Conservation (phyloP, 2,888 invertebrate species). For the Lomographa bimaculata region DNA sequence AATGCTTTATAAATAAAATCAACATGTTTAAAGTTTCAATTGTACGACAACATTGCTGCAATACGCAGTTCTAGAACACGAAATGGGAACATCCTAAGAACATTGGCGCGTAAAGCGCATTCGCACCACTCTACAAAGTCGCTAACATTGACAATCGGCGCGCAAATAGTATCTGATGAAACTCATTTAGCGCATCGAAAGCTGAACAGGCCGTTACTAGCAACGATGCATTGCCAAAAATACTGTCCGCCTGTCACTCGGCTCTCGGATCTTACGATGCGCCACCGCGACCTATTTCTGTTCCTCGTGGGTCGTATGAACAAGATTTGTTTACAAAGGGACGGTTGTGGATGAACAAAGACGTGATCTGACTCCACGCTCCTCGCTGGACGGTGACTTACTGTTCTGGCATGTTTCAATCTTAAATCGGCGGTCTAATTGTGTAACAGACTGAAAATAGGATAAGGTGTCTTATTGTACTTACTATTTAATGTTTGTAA, state of each 20-base stretch:
- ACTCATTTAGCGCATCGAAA: conserved; percentile 18
- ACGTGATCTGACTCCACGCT: conserved; percentile 26
- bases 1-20: too few relatives aligned
- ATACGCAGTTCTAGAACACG: conserved; percentile 8
- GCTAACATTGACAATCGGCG: conserved; percentile 17
- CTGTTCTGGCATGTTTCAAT: conserved; percentile 18
- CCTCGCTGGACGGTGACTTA: conserved; percentile 17
- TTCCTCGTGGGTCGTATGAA: conserved; percentile 24
- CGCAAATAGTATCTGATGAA: conserved; percentile 17
- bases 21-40: too few relatives aligned
- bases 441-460: neutral
- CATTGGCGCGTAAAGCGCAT: conserved; percentile 30
- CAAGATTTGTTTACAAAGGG: conserved; percentile 59
- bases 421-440: conserved; percentile 1
- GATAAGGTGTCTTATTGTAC: too few relatives aligned
- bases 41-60: neutral
- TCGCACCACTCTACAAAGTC: conserved; percentile 20
- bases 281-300: conserved; percentile 51
- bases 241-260: conserved; percentile 44
- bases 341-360: conserved; percentile 38
- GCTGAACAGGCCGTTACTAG: conserved; percentile 33
- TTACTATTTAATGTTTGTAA: too few relatives aligned
- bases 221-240: conserved; percentile 54
- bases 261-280: conserved; percentile 35
- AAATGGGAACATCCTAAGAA: conserved; percentile 17